A percentile compares a stretch with the other conserved stretches of the same genome.
These are phyloP conservation scores for Xestobium rufovillosum DNA, from an alignment of 2,888 invertebrate species.

Conservation along the genomic window DNA sequence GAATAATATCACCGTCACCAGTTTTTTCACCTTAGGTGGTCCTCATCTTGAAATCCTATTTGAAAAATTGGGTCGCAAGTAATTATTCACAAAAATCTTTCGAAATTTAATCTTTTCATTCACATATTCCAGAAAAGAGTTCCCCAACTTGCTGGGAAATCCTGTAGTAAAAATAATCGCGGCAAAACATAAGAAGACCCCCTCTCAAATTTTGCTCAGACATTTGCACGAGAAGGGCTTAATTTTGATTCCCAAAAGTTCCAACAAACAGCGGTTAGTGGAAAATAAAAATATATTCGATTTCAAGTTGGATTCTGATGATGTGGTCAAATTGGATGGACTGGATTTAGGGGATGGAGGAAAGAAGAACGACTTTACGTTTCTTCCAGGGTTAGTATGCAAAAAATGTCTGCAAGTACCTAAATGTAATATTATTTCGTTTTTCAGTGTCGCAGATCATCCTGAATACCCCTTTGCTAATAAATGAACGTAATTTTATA, in stretches of 20 bases:
- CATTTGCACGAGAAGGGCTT: constrained; percentile 66
- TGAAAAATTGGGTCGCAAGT: constrained; percentile 44
- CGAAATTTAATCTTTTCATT: too few species aligned
- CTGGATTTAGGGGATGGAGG: constrained; percentile 67
- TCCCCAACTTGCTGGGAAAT: constrained; percentile 61
- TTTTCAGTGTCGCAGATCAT: too few species aligned
- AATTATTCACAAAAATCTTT: too few species aligned
- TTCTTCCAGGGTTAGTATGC: too few species aligned
- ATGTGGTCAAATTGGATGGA: constrained; percentile 52
- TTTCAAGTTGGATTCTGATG: constrained; percentile 51
- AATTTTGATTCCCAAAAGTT: constrained; percentile 78
- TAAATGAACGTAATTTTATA: too few species aligned
- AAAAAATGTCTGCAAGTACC: too few species aligned
- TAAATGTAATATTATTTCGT: too few species aligned
- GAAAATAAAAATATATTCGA: constrained; percentile 78
- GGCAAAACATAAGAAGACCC: constrained; percentile 55
- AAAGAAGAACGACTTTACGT: too few species aligned
- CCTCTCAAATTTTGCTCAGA: constrained; percentile 68
- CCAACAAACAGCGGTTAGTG: constrained; percentile 60
- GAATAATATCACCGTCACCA: constrained; percentile 62
- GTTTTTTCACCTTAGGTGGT: constrained; percentile 73
- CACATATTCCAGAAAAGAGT: constrained; percentile 44
- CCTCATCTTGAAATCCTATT: constrained; percentile 55
- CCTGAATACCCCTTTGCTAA: too few species aligned
- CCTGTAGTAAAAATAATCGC: constrained; percentile 46